Evolutionary conservation across 2,113 vertebrate genomes (phyloP).

Genomic region (Siniperca knerii): DNA sequence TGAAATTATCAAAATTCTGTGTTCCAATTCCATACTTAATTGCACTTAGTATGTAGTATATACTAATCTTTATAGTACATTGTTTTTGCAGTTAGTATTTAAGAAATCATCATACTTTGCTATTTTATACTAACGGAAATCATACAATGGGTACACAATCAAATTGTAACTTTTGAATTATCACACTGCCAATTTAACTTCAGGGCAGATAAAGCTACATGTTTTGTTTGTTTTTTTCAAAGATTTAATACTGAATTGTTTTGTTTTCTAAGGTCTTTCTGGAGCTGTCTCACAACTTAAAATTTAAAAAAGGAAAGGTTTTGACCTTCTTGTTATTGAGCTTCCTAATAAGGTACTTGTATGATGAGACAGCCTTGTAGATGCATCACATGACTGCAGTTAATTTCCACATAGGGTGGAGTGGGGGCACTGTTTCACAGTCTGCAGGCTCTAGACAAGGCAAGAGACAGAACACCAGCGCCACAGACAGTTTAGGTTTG

Average conservation of each 20-base stretch:
- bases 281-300: not conserved
- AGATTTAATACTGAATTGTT: not conserved
- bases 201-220: not conserved
- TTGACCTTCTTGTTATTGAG: not conserved
- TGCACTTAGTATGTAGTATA: no score
- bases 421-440: conserved; percentile 40
- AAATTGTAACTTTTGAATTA: not conserved
- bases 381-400: conserved; percentile 35
- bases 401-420: not conserved
- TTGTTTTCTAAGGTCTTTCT: not conserved
- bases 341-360: conserved; percentile 63
- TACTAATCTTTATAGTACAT: not conserved
- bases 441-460: not conserved
- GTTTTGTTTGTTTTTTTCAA: not conserved
- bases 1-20: not conserved
- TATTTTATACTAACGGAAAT: not conserved
- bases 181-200: not conserved
- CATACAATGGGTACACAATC: not conserved
- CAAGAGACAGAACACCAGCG: not conserved
- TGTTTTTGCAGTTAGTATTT: not conserved
- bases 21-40: not conserved
- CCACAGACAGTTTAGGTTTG: conserved; percentile 5
- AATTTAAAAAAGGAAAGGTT: conserved; percentile 11
- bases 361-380: conserved; percentile 29
- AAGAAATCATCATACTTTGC: not conserved